phyloP scores from a whole-genome alignment of 2,797 vertebrate genomes.

The Gymnocypris eckloni region DNA sequence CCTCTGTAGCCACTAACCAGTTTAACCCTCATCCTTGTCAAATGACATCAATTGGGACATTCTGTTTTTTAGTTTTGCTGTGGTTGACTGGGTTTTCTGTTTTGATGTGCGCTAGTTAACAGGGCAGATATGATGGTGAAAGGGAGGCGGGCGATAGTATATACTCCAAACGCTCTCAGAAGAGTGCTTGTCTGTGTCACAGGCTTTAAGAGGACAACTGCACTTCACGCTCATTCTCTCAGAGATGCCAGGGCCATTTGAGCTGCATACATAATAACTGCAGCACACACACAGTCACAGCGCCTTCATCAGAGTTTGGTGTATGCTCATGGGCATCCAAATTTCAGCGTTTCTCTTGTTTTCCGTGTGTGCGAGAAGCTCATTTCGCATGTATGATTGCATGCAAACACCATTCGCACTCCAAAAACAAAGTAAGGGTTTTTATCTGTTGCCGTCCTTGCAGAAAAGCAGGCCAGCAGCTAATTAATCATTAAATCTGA shows the following conservation, averaged over 20 bases:
- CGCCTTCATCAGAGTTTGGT: conserved; percentile 37
- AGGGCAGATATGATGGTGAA: conserved; percentile 37
- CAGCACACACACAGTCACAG: conserved; percentile 42
- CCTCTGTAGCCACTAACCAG: not conserved
- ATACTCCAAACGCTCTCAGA: conserved; percentile 49
- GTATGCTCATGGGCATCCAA: conserved; percentile 39
- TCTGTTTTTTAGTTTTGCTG: not conserved
- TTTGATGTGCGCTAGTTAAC: conserved; percentile 49
- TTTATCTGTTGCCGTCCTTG: conserved; percentile 57
- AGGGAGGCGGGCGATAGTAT: conserved; percentile 29
- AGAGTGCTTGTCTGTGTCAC: conserved; percentile 53
- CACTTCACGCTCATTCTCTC: conserved; percentile 52
- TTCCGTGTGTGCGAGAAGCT: conserved; percentile 23
- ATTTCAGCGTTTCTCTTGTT: conserved; percentile 30
- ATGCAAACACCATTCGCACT: conserved; percentile 43
- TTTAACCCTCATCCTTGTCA: conserved; percentile 25
- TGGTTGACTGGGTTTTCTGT: conserved; percentile 32
- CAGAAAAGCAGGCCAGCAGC: conserved; percentile 61
- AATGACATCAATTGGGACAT: conserved; percentile 13
- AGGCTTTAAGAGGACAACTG: conserved; percentile 58
- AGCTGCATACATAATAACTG: conserved; percentile 60
- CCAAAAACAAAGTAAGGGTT: conserved; percentile 51
- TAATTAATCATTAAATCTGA: conserved; percentile 67
- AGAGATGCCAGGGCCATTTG: conserved; percentile 55
- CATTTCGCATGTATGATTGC: conserved; percentile 37